Conservation (phyloP, 2,888 invertebrate genomes). For the Aphrophora alni region DNA sequence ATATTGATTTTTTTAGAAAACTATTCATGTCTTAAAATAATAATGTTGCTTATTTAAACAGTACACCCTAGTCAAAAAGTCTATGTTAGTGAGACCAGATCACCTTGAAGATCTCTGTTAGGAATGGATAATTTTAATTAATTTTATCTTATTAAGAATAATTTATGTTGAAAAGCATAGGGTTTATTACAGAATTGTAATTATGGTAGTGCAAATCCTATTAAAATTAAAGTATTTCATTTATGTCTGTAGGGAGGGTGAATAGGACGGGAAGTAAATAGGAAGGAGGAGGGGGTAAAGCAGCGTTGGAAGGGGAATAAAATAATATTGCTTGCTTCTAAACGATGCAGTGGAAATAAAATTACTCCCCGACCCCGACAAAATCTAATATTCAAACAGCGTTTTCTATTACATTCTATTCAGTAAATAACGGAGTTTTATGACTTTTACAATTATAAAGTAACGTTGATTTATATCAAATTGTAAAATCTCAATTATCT, state of each 20-base stretch:
- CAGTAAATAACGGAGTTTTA: background rate
- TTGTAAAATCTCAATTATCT: no score
- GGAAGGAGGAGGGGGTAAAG: slow-evolving; percentile 7
- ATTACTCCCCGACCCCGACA: background rate
- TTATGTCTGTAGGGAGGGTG: background rate
- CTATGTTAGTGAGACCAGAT: background rate
- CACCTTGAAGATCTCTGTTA: slow-evolving; percentile 1
- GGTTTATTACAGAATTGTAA: background rate
- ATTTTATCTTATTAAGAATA: background rate
- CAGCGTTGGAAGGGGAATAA: background rate
- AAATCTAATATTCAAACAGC: background rate
- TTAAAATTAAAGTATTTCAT: background rate
- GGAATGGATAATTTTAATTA: background rate
- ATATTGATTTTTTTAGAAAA: background rate
- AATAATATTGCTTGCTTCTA: slow-evolving; percentile 12
- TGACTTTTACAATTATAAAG: background rate
- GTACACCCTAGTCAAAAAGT: background rate
- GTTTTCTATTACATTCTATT: background rate
- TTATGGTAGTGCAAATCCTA: background rate
- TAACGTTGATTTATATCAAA: no score
- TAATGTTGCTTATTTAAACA: background rate
- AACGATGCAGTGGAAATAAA: background rate
- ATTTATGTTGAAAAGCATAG: no score
- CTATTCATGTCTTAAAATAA: background rate
- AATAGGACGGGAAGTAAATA: slow-evolving; percentile 46